These are phyloP conservation scores for Caenorhabditis tropicalis DNA, from an alignment of 1,140 invertebrate species.

Conservation along the genomic window DNA sequence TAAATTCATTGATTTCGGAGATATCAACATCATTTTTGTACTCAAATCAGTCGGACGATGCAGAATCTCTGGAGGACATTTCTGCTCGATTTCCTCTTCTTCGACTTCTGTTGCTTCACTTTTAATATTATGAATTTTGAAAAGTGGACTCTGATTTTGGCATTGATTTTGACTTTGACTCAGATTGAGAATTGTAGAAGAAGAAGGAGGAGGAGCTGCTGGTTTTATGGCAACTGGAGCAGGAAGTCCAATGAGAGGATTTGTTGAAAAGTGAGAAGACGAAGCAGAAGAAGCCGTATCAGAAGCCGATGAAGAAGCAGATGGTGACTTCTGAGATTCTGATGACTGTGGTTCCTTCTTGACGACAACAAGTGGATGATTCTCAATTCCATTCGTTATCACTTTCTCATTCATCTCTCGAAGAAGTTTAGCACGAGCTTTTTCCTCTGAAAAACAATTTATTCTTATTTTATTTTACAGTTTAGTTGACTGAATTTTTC, in stretches of 20 bases:
- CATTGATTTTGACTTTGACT: conserved; percentile 35
- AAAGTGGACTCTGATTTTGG: conserved; percentile 15
- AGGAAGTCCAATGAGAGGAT: conserved; percentile 42
- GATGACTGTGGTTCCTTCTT: conserved; percentile 2
- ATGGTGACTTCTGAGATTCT: conserved; percentile 51
- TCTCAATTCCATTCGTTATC: neutral
- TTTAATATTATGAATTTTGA: conserved; percentile 17
- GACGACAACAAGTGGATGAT: neutral
- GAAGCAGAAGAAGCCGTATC: conserved; percentile 48
- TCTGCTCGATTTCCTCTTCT: conserved; percentile 30
- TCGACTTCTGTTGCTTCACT: conserved; percentile 35
- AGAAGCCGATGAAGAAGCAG: conserved; percentile 46
- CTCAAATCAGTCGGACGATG: conserved; percentile 28
- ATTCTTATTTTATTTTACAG: neutral
- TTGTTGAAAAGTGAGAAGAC: conserved; percentile 43
- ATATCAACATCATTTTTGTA: neutral
- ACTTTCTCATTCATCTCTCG: conserved; percentile 47
- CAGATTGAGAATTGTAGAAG: neutral
- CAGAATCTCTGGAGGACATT: neutral
- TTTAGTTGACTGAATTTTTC: neutral
- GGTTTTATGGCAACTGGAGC: conserved; percentile 39
- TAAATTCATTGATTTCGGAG: neutral
- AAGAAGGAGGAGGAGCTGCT: neutral
- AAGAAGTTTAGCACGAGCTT: conserved; percentile 31
- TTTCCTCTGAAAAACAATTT: conserved; percentile 52